Percentiles rank a stretch among this genome's conserved stretches.
These are phyloP conservation scores for Hirundichthys speculiger DNA, from an alignment of 2,113 vertebrate species.

Conservation along the genomic window DNA sequence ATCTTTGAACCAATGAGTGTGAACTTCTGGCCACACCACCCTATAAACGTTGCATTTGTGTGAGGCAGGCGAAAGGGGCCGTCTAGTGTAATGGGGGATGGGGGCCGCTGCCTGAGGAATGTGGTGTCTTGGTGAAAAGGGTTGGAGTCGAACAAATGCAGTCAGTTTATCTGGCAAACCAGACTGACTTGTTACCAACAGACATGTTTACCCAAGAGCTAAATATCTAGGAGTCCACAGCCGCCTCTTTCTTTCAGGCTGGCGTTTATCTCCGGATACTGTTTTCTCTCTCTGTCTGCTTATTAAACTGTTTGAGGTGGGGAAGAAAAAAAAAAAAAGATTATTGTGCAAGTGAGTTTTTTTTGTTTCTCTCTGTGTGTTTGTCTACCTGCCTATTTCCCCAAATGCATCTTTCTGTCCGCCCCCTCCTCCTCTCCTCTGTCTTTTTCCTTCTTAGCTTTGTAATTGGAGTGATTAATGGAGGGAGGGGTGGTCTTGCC, in stretches of 20 bases:
- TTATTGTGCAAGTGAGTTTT: constrained; percentile 7
- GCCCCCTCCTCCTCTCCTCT: constrained; percentile 2
- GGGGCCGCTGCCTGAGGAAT: constrained; percentile 77
- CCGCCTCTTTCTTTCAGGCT: constrained; percentile 46
- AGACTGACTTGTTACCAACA: constrained; percentile 64
- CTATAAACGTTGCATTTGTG: constrained; percentile 79
- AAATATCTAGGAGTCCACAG: constrained; percentile 42
- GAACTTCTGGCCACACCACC: constrained; percentile 77
- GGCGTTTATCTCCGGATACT: neutral
- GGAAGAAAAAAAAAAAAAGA: constrained; percentile 28
- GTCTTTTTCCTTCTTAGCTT: constrained; percentile 63
- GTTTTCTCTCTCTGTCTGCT: neutral
- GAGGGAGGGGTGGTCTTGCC: constrained; percentile 74
- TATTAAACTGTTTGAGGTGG: constrained; percentile 1
- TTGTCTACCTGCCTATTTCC: constrained; percentile 24
- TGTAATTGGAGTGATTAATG: constrained; percentile 82
- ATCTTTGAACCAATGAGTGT: constrained; percentile 80
- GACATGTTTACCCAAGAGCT: constrained; percentile 67
- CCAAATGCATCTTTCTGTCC: constrained; percentile 26
- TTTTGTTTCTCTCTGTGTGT: neutral
- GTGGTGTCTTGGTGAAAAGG: constrained; percentile 79
- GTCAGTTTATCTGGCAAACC: constrained; percentile 77
- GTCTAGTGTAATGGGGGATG: constrained; percentile 73
- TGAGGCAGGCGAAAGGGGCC: constrained; percentile 72
- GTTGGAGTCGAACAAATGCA: constrained; percentile 75